Evolutionary conservation across 2,888 invertebrate species (phyloP), one percentile per base, ranked within the genome.

Genomic region (Sicus ferrugineus): DNA sequence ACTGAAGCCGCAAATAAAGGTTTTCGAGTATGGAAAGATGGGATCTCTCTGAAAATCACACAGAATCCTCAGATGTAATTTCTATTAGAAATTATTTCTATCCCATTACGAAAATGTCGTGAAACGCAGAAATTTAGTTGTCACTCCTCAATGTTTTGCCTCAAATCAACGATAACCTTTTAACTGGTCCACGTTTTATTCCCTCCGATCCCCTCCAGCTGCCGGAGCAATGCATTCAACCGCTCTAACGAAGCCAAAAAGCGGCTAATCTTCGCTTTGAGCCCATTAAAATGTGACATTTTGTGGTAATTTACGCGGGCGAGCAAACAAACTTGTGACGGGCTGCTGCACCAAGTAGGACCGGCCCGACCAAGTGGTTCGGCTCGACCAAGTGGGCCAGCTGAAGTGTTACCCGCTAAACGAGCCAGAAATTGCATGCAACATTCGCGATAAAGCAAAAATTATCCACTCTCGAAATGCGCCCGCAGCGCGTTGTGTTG

Each of bases 401-500:
- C 5, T 21, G 26, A 30, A 64, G 64, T 50, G 64, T 34, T 31
- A 30, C 11, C n/a, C n/a, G 11, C 50, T 52, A 52, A 64, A 52
- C 50, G 21, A 64, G 52, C 52, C 52, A 52, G 52, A 34, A 52
- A 52, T 52, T 14, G 31, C 21, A 14, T 21, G 21, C 34, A 31
- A 19, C 28, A 48, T 34, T 54, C 19, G 42, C 42, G 46, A 58
- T 58, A 67, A 67, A 67, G 46, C 67, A 67, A 67, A 67, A 67
- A 67, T 67, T 67, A 67, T 56, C 67, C 67, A 67, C 67, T 67
- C 58, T 34, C 34, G 48, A 58, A 64, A 67, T 19, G 14, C 30
- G 67, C 67, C 67, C 48, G 56, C 58, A 67, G 67, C 67, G 30
- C 5, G 28, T 46, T 42, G 46, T n/a, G 62, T 42, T 16, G 54